These are phyloP conservation scores for Drosophila albomicans DNA, from an alignment of 1,140 invertebrate genomes.

Conservation along the genomic window DNA sequence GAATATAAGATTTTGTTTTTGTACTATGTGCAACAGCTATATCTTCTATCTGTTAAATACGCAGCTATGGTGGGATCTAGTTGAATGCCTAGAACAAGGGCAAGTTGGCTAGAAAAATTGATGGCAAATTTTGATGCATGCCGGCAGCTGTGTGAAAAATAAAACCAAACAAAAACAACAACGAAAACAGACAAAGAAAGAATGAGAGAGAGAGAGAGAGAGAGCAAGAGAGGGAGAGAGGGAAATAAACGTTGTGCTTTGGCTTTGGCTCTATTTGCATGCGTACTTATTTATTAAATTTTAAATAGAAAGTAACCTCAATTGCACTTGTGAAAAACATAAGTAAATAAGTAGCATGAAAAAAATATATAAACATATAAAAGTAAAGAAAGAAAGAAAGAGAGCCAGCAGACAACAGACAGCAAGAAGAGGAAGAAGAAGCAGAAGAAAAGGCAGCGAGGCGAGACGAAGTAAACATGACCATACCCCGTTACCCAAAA, in stretches of 20 bases:
- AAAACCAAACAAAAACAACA: slow-evolving; percentile 38
- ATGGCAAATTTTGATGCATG: slow-evolving; percentile 79
- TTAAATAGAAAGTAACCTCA: slow-evolving; percentile 80
- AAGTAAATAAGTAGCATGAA: slow-evolving; percentile 73
- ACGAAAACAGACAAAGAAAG: slow-evolving; percentile 10
- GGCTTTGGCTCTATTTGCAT: slow-evolving; percentile 64
- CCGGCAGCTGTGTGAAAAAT: slow-evolving; percentile 69
- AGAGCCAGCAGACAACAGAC: background rate
- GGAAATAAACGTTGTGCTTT: slow-evolving; percentile 27
- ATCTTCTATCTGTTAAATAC: slow-evolving; percentile 30
- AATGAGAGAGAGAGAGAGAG: background rate
- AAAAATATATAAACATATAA: slow-evolving; percentile 20
- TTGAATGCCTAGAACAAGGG: slow-evolving; percentile 59
- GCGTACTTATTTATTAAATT: slow-evolving; percentile 71
- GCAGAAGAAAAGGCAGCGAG: background rate
- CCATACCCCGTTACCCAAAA: slow-evolving; percentile 21
- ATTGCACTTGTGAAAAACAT: slow-evolving; percentile 79
- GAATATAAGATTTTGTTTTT: background rate
- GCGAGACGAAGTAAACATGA: slow-evolving; percentile 17
- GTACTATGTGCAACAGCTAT: background rate
- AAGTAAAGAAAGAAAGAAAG: slow-evolving; percentile 36
- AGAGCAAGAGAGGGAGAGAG: slow-evolving; percentile 22
- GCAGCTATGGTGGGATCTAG: slow-evolving; percentile 18
- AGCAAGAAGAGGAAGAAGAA: background rate
- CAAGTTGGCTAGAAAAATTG: slow-evolving; percentile 64